These are phyloP conservation scores for Spodoptera frugiperda DNA, from an alignment of 1,140 invertebrate species.

Conservation along the genomic window DNA sequence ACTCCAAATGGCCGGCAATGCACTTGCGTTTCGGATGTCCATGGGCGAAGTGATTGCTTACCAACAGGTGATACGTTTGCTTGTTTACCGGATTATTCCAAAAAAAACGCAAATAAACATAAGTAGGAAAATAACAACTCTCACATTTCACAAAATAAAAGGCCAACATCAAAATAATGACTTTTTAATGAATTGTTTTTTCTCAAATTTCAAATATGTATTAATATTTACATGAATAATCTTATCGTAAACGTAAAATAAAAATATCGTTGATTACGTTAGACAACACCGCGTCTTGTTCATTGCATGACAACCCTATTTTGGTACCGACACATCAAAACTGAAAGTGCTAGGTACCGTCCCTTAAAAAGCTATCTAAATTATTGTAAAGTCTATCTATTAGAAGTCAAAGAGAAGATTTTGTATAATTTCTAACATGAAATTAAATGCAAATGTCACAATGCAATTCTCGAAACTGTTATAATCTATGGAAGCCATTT, in stretches of 20 bases:
- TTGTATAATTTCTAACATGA: no score
- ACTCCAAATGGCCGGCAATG: no score
- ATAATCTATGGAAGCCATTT: not conserved
- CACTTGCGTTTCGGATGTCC: no score
- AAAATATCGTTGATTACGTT: constrained; percentile 39
- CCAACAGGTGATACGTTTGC: no score
- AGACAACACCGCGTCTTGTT: constrained; percentile 36
- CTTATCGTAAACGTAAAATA: constrained; percentile 38
- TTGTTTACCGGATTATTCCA: no score
- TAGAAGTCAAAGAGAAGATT: no score
- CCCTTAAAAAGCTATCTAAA: not conserved
- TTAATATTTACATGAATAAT: constrained; percentile 41
- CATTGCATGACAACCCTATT: constrained; percentile 33
- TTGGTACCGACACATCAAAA: constrained; percentile 5
- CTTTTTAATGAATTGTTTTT: constrained; percentile 34
- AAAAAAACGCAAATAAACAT: no score
- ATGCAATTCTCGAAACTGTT: no score
- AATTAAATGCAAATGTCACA: no score
- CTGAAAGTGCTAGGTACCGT: not conserved
- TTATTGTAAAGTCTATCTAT: no score
- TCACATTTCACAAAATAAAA: not conserved
- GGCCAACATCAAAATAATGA: constrained; percentile 29
- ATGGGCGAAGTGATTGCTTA: no score
- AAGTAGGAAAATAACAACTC: not conserved
- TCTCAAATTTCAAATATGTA: constrained; percentile 39